Evolutionary conservation across 2,888 invertebrate genomes (phyloP).

Genomic region (Drosophila suboccidentalis): DNA sequence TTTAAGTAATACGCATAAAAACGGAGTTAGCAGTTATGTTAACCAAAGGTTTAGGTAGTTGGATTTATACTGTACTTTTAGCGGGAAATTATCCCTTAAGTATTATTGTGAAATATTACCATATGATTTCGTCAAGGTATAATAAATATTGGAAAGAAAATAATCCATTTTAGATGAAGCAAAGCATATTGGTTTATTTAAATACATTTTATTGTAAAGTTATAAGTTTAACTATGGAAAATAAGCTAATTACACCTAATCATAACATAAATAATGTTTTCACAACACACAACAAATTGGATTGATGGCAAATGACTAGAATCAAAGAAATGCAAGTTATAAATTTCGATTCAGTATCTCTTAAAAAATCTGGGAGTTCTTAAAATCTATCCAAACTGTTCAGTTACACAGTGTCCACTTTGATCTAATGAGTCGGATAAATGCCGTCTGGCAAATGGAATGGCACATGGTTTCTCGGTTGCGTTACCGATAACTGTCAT

Average conservation of each 20-base stretch:
- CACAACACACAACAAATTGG: no score
- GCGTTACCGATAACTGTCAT: conserved; percentile 74
- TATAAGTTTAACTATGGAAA: no score
- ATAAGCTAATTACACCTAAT: no score
- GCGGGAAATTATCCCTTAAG: conserved; percentile 9
- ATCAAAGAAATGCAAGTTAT: no score
- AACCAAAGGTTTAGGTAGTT: no score
- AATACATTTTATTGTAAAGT: no score
- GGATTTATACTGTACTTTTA: no score
- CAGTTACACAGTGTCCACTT: conserved; percentile 59
- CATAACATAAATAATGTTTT: no score
- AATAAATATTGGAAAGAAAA: neutral
- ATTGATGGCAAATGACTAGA: no score
- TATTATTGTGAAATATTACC: conserved; percentile 10
- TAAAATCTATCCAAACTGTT: neutral
- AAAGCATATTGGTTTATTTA: no score
- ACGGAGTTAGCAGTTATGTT: conserved; percentile 26
- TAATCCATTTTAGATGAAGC: neutral
- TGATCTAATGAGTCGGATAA: conserved; percentile 73
- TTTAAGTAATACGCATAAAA: conserved; percentile 17
- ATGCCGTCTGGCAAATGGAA: conserved; percentile 46
- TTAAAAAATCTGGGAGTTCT: neutral
- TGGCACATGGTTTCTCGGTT: conserved; percentile 57
- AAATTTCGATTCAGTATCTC: neutral
- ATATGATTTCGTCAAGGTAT: neutral